phyloP scores from a whole-genome alignment of 1,140 invertebrate species.

The Sinonovacula constricta region DNA sequence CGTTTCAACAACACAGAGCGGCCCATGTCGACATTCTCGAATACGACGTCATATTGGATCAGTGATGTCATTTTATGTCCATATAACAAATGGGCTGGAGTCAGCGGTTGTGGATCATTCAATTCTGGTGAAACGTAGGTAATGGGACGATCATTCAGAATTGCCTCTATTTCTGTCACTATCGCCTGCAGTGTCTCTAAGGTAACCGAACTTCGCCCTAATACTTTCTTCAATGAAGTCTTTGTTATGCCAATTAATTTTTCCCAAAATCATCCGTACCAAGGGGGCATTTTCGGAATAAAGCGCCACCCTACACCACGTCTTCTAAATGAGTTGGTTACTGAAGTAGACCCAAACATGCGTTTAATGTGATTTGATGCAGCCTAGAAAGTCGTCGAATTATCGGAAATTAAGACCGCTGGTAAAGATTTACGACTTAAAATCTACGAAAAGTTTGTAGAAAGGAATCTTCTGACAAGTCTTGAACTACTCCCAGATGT shows the following conservation, averaged over 20 bases:
- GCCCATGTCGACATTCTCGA: no score
- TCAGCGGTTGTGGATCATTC: constrained; percentile 12
- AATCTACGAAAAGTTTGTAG: no score
- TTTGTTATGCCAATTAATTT: constrained; percentile 72
- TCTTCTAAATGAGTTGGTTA: neutral
- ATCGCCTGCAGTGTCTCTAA: constrained; percentile 63
- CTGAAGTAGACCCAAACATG: neutral
- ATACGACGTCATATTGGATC: no score
- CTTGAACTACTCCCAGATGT: constrained; percentile 34
- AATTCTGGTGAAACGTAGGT: constrained; percentile 19
- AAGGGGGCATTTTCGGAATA: constrained; percentile 73
- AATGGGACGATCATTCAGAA: constrained; percentile 18
- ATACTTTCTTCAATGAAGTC: constrained; percentile 66
- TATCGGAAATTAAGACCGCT: neutral
- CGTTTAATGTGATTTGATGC: constrained; percentile 4
- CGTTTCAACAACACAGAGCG: no score
- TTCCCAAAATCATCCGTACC: constrained; percentile 79
- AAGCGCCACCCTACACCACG: constrained; percentile 5
- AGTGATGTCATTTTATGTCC: no score
- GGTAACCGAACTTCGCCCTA: constrained; percentile 53
- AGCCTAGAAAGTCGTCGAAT: neutral
- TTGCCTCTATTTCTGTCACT: constrained; percentile 58
- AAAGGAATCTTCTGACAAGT: constrained; percentile 37
- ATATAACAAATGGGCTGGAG: constrained; percentile 17
- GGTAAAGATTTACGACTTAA: no score